Base-by-base conservation (phyloP, 2,113 vertebrate species). In the Callorhinus ursinus region DNA sequence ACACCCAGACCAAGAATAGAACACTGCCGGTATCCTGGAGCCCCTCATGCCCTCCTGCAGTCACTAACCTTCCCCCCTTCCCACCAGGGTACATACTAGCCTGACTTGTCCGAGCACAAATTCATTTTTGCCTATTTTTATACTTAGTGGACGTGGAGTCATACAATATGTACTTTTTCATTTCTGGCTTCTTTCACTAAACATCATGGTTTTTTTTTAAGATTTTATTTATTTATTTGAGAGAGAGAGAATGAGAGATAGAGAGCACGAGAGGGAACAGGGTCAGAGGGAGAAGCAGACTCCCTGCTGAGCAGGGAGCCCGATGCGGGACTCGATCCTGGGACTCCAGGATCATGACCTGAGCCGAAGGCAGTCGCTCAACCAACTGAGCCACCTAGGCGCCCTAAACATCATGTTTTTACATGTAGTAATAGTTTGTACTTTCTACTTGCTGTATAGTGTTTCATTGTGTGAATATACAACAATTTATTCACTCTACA, bases 131-230 rank as follows among this genome's bases (percentile, higher is more conserved):
- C 49, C 55, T 61, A 18, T 71, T 65, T 88, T 95, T 85, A 77
- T 53, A 46, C 51, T 81, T 93, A 46, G 39, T 95, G 33, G 77
- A 79, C 87, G 22, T 92, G 51, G 55, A 90, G 83, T 83, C n/a
- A n/a, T 65, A 57, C 5, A 42, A 31, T 83, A 36, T 71, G 7
- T 53, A 83, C 21, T 90, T 49, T 82, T 92, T 92, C 11, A 1
- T 80, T 76, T 49, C 74, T 94, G 90, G n/a, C 15, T 92, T 90
- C 22, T 74, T 76, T 92, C 57, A 61, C 51, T n/a, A 55, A 87
- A 46, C 24, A 89, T 9, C 36, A 31, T 79, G 42, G 53, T 83
- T 93, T 92, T 76, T 36, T 36, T 36, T 36, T 36, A 36, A 36
- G 36, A 36, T 36, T 36, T 36, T 36, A 36, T 36, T 36, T 36